Base-by-base conservation (phyloP, 2,113 vertebrate genomes). In the Dicentrarchus labrax region DNA sequence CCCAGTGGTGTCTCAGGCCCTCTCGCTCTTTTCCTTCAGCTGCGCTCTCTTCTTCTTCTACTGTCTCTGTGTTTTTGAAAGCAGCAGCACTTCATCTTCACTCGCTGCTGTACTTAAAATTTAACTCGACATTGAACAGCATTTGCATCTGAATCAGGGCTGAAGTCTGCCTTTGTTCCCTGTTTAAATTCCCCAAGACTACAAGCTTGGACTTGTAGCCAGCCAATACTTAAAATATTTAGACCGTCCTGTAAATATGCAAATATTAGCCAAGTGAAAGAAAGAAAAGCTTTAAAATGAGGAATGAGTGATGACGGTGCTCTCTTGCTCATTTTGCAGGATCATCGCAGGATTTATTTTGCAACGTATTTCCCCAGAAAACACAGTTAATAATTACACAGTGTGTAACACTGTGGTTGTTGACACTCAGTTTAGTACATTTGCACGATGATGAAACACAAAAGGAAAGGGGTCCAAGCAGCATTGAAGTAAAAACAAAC, bases 1-100 rank as follows among this genome's bases (percentile, higher is more conserved):
- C 90, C 88, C 92, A 82, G 83, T 65, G 89, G 87, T 84, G 89
- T 87, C 61, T 76, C 83, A 76, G 76, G 43, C 75, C 60, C 65
- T 68, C 85, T 48, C 13, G 13, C 53, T 85, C 72, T 60, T 19
- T 51, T 74, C 45, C 72, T 69, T 78, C 76, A 57, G 72, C 81
- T 79, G 22, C n/a, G 7, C 69, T 62, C 72, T 83, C 66, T 21
- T 43, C 70, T 15, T 5, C 72, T 45, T 62, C 62, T n/a, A 41
- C 75, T 41, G 41, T 82, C 30, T 59, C 22, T 6, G 24, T 67
- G 19, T 41, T n/a, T 61, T 61, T 76, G 36, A 53, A 85, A 59
- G 66, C 64, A 38, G 51, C 64, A 50, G 73, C 83, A 2, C 57
- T 86, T 86, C 72, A 74, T 86, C 83, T 71, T 53, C 69, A 8